These are phyloP conservation scores for Drosophila seguyi DNA, from an alignment of 1,140 invertebrate species.

Conservation along the genomic window DNA sequence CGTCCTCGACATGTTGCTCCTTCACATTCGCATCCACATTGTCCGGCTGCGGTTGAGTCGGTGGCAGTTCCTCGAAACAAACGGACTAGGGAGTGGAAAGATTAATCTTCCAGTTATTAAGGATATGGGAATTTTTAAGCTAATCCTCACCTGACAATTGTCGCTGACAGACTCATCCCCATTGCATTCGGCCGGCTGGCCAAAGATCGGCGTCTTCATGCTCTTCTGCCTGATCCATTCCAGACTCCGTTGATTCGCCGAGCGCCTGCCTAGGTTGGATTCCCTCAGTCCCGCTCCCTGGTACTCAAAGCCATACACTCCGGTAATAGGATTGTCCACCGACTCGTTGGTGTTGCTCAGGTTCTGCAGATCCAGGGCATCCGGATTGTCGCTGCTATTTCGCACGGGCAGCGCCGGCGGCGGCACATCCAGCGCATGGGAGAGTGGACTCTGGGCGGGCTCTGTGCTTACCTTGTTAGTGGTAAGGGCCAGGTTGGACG, in stretches of 20 bases:
- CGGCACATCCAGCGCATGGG: slow-evolving; percentile 57
- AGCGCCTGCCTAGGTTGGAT: slow-evolving; percentile 68
- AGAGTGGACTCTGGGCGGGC: slow-evolving; percentile 44
- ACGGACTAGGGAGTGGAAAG: slow-evolving; percentile 49
- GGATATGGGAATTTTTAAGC: background rate
- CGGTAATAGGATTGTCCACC: slow-evolving; percentile 75
- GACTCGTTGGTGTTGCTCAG: slow-evolving; percentile 76
- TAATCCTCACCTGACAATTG: slow-evolving; percentile 69
- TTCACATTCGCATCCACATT: slow-evolving; percentile 73
- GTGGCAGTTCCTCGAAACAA: slow-evolving; percentile 70
- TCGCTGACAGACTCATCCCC: slow-evolving; percentile 60
- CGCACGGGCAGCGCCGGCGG: slow-evolving; percentile 46
- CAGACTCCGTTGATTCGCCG: slow-evolving; percentile 59
- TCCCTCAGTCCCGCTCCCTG: slow-evolving; percentile 55
- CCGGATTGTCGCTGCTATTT: slow-evolving; percentile 65
- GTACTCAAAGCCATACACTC: slow-evolving; percentile 73
- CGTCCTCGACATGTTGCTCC: slow-evolving; percentile 68
- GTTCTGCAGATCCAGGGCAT: slow-evolving; percentile 74
- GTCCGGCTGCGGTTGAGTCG: slow-evolving; percentile 48
- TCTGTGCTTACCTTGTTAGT: slow-evolving; percentile 79
- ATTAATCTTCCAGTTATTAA: too few species aligned
- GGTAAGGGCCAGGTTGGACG: slow-evolving; percentile 67
- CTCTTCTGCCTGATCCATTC: slow-evolving; percentile 67
- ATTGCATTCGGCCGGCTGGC: slow-evolving; percentile 70
- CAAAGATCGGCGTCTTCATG: slow-evolving; percentile 58